Conservation (phyloP, 1,140 invertebrate species). For the Ostrea denselamellosa region DNA sequence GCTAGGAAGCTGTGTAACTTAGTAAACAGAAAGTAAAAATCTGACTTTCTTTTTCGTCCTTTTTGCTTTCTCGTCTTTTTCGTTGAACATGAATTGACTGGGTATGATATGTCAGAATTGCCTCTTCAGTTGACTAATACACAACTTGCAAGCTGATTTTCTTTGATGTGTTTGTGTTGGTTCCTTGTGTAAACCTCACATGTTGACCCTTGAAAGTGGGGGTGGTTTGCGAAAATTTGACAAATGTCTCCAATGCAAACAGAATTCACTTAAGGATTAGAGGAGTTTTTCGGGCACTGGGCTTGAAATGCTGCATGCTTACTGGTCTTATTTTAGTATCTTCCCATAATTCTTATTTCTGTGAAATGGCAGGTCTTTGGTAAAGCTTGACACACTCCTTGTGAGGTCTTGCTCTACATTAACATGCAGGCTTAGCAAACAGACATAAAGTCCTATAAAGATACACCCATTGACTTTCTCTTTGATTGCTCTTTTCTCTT, state of each 20-base stretch:
- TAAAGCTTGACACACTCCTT: background rate
- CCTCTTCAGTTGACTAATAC: background rate
- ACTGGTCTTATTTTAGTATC: background rate
- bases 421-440: background rate
- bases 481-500: too few species aligned
- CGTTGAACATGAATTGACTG: background rate
- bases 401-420: background rate
- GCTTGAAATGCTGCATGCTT: background rate
- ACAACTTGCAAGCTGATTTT: background rate
- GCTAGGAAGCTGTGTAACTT: background rate
- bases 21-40: background rate
- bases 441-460: background rate
- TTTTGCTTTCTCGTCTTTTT: too few species aligned
- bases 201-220: conserved; percentile 9
- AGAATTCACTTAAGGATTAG: background rate
- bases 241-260: background rate
- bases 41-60: too few species aligned
- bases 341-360: background rate
- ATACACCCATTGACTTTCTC: too few species aligned
- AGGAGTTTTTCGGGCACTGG: background rate
- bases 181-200: conserved; percentile 6
- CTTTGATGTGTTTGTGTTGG: conserved; percentile 7
- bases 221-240: conserved; percentile 1
- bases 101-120: background rate
- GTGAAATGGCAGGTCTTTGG: background rate